phyloP scores from a whole-genome alignment of 2,888 invertebrate genomes.

The Beris chalybata region DNA sequence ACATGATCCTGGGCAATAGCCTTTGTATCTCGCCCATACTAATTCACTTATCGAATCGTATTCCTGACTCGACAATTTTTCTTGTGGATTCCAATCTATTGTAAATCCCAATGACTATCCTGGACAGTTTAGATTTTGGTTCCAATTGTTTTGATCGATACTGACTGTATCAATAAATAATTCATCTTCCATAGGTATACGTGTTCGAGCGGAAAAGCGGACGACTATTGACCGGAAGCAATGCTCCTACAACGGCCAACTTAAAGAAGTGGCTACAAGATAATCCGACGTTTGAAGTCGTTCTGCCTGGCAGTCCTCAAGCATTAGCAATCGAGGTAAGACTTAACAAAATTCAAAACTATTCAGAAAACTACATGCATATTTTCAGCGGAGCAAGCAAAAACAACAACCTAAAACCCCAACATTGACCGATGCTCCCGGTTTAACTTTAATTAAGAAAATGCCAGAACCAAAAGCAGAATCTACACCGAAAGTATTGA shows the following conservation, averaged over 20 bases:
- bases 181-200: conserved; percentile 59
- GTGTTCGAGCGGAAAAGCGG: conserved; percentile 85
- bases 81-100: too few species aligned
- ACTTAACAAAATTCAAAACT: neutral
- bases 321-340: conserved; percentile 52
- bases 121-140: neutral
- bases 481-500: conserved; percentile 30
- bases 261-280: conserved; percentile 82
- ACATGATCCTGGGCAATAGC: too few species aligned
- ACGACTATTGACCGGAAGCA: conserved; percentile 71
- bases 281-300: conserved; percentile 86
- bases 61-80: too few species aligned
- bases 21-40: too few species aligned
- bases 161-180: neutral
- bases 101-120: too few species aligned
- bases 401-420: conserved; percentile 23
- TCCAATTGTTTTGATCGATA: neutral
- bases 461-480: neutral
- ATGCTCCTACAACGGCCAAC: conserved; percentile 79
- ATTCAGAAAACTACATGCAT: neutral
- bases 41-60: too few species aligned
- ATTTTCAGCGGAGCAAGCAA: conserved; percentile 41
- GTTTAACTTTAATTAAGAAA: conserved; percentile 11
- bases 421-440: neutral
- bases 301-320: conserved; percentile 65